phyloP scores from a whole-genome alignment of 2,113 vertebrate species.

The Erythrocercus mccallii region DNA sequence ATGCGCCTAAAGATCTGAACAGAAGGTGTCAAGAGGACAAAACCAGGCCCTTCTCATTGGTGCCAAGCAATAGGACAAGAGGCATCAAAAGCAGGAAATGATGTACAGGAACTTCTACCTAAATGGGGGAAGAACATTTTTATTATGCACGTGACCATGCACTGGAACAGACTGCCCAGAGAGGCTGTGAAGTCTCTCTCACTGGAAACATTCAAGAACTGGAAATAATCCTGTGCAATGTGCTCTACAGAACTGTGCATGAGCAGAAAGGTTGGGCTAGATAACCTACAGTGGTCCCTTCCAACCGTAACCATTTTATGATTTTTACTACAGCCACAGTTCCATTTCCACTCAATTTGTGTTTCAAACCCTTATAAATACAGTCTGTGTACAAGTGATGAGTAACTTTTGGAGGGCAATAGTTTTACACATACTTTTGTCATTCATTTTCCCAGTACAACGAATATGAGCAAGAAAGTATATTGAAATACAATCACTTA shows the following conservation, averaged over 20 bases:
- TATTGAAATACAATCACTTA: conserved; percentile 70
- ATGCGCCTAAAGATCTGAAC: not conserved
- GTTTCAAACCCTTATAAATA: not conserved
- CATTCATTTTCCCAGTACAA: not conserved
- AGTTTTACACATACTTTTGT: not conserved
- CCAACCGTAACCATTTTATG: no score
- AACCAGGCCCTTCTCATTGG: not conserved
- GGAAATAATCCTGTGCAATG: not conserved
- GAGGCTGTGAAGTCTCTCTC: not conserved
- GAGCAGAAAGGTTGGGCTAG: not conserved
- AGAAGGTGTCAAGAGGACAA: not conserved
- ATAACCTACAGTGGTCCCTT: not conserved
- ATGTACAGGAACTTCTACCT: not conserved
- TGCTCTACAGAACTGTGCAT: not conserved
- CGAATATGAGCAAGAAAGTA: not conserved
- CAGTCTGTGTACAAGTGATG: rapidly evolving
- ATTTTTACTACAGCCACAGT: not conserved
- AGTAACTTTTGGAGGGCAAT: not conserved
- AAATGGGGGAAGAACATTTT: not conserved
- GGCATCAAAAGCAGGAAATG: not conserved
- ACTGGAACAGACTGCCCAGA: not conserved
- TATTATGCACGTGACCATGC: not conserved
- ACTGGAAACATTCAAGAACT: not conserved
- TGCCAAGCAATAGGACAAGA: not conserved
- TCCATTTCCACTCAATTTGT: not conserved